Evolutionary conservation across 1,140 invertebrate species (phyloP).

Genomic region (Hycleus cichorii): DNA sequence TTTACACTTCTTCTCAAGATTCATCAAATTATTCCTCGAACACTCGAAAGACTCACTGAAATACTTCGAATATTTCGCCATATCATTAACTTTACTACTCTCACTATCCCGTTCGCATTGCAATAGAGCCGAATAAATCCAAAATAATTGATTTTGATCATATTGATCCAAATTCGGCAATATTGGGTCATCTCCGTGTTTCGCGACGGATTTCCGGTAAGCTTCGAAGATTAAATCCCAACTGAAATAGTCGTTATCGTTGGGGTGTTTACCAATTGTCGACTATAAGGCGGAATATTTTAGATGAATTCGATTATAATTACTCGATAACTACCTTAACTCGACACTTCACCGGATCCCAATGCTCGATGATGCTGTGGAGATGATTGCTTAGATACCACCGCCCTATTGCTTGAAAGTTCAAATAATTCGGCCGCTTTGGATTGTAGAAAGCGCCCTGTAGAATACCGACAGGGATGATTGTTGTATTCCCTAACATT

Average conservation of each 20-base stretch:
- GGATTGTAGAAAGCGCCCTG: background rate
- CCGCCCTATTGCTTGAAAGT: background rate
- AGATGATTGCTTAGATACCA: too few species aligned
- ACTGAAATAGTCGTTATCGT: background rate
- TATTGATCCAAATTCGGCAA: conserved; percentile 1
- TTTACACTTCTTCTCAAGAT: conserved; percentile 2
- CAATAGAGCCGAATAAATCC: conserved; percentile 5
- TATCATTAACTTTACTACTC: background rate
- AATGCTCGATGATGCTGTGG: too few species aligned
- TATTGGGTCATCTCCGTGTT: background rate
- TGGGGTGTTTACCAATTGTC: too few species aligned
- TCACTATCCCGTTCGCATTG: background rate
- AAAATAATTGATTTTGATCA: conserved; percentile 10
- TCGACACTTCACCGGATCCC: too few species aligned
- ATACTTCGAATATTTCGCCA: conserved; percentile 1
- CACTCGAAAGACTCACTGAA: conserved; percentile 1
- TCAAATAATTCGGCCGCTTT: background rate
- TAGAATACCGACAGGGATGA: background rate
- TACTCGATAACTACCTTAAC: too few species aligned
- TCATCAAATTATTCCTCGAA: background rate
- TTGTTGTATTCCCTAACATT: too few species aligned
- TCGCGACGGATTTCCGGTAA: conserved; percentile 1
- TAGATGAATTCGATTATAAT: too few species aligned
- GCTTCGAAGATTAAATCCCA: conserved; percentile 1
- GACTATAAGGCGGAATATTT: too few species aligned